Percentiles rank a stretch among this genome's conserved stretches.
phyloP scores from a whole-genome alignment of 2,113 vertebrate species.

The Cavia aperea region DNA sequence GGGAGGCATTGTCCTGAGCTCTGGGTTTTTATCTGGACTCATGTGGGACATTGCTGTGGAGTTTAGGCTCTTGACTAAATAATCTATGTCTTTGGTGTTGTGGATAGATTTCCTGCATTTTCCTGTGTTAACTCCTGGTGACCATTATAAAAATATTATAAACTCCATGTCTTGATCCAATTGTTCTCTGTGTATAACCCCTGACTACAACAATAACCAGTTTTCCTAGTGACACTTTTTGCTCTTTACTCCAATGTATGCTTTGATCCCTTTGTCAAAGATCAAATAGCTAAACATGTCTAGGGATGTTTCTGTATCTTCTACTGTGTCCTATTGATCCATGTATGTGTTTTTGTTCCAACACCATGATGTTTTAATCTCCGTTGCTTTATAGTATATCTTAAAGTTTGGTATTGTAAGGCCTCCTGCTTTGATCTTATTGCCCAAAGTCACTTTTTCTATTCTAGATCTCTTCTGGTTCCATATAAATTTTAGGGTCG shows the following conservation, averaged over 20 bases:
- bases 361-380: background rate
- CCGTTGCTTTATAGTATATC: background rate
- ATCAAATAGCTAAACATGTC: background rate
- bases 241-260: background rate
- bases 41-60: too few relatives aligned
- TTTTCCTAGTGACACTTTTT: background rate
- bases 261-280: background rate
- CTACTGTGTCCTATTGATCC: background rate
- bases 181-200: too few relatives aligned
- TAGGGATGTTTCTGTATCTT: background rate
- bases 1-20: too few relatives aligned
- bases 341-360: background rate
- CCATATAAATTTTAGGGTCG: background rate
- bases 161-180: too few relatives aligned
- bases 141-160: too few relatives aligned
- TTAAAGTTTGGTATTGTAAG: background rate
- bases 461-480: background rate
- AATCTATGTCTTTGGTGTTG: too few relatives aligned
- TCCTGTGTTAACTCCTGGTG: too few relatives aligned
- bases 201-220: too few relatives aligned
- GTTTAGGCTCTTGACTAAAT: too few relatives aligned
- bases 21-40: too few relatives aligned
- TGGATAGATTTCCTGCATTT: too few relatives aligned
- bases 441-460: background rate
- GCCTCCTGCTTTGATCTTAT: background rate